These are phyloP conservation scores for Solen grandis DNA, from an alignment of 1,140 invertebrate genomes.

Conservation along the genomic window DNA sequence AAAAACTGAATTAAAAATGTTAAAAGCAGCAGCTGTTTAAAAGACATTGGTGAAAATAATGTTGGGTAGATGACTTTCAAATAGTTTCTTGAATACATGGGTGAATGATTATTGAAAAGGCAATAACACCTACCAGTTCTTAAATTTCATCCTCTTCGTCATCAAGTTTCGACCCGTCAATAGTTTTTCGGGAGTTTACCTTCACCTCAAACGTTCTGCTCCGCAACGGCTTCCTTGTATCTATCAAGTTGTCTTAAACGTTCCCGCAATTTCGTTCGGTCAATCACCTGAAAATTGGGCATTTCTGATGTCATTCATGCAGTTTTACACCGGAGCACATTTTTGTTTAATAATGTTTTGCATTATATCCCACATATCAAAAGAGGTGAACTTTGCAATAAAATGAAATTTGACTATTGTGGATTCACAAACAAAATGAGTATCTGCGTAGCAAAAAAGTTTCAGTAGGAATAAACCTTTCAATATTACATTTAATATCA, in stretches of 20 bases:
- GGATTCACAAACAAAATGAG: no score
- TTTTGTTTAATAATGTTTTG: no score
- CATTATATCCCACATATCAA: no score
- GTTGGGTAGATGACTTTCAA: background rate
- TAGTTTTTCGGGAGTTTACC: conserved; percentile 45
- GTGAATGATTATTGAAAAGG: no score
- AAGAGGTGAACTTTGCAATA: no score
- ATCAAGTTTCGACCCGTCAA: conserved; percentile 50
- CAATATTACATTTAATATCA: background rate
- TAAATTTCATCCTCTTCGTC: conserved; percentile 40
- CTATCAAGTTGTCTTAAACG: conserved; percentile 44
- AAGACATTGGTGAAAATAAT: conserved; percentile 9
- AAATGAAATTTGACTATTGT: no score
- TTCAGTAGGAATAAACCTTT: background rate
- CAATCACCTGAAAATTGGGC: conserved; percentile 53
- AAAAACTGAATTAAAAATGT: background rate
- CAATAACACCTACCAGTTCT: conserved; percentile 49
- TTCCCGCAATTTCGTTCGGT: conserved; percentile 38
- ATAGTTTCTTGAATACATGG: no score
- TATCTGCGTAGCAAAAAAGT: no score
- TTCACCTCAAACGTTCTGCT: conserved; percentile 26
- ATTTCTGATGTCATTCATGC: no score
- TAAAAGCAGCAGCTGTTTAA: background rate
- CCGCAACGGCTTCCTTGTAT: conserved; percentile 38
- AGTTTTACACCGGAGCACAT: no score